A percentile compares a stretch with the other conserved stretches of the same genome.
Conservation (phyloP, 2,113 vertebrate genomes). For the Scalopus aquaticus region DNA sequence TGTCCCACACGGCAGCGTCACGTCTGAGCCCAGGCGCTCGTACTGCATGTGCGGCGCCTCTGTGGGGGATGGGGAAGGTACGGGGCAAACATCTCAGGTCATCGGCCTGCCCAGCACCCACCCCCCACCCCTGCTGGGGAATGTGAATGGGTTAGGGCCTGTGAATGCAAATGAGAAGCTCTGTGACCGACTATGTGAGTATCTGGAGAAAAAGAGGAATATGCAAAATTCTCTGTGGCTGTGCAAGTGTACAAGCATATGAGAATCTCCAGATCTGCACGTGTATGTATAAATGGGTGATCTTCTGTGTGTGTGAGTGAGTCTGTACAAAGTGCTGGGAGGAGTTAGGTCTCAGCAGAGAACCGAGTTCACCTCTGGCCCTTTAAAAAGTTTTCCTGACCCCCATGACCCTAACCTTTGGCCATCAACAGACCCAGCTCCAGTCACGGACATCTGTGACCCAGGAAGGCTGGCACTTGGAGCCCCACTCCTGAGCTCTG, state of each 20-base stretch:
- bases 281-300: neutral
- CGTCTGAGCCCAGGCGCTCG: slow-evolving; percentile 90
- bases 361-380: neutral
- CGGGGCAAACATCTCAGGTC: slow-evolving; percentile 26
- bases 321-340: neutral
- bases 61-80: slow-evolving; percentile 68
- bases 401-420: neutral
- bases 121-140: neutral
- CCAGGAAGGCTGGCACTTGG: neutral
- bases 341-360: neutral
- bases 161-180: neutral
- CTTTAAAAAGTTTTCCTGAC: slow-evolving; percentile 26
- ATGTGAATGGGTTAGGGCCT: neutral
- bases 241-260: neutral
- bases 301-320: neutral
- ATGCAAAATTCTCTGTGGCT: neutral
- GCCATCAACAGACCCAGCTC: neutral
- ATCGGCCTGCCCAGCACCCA: neutral
- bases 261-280: neutral
- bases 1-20: slow-evolving; percentile 94
- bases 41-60: slow-evolving; percentile 90
- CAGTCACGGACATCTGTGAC: neutral
- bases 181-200: neutral
- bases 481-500: neutral
- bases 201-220: neutral